Evolutionary conservation across 2,113 vertebrate genomes (phyloP).

Genomic region (Orycteropus afer): DNA sequence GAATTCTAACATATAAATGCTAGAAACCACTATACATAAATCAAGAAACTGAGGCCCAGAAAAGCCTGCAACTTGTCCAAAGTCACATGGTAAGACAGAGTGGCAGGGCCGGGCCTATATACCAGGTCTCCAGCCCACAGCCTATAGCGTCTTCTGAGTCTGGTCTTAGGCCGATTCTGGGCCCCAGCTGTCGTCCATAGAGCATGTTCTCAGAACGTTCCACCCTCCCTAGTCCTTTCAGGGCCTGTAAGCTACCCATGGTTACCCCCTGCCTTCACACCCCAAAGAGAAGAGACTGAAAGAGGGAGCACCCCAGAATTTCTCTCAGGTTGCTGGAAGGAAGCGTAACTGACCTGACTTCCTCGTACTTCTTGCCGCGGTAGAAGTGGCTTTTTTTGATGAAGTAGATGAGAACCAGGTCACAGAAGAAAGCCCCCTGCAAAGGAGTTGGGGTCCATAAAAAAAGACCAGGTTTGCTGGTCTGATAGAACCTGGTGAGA

Average conservation of each 20-base stretch:
- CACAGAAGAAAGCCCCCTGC: slow-evolving; percentile 95
- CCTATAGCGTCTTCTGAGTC: neutral
- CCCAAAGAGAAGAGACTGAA: neutral
- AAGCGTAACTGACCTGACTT: slow-evolving; percentile 89
- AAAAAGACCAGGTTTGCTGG: too few relatives aligned
- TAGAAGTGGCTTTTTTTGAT: slow-evolving; percentile 96
- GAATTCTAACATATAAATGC: neutral
- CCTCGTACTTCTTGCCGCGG: slow-evolving; percentile 95
- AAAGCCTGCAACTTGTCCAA: neutral
- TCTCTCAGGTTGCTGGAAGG: neutral
- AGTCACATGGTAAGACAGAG: neutral
- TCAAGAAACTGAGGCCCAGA: neutral
- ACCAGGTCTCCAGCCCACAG: neutral
- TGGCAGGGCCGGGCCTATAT: neutral
- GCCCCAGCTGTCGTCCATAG: neutral
- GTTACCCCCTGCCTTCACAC: neutral
- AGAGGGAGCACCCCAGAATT: neutral
- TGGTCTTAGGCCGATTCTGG: neutral
- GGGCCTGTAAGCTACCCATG: neutral
- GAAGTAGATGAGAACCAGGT: slow-evolving; percentile 96
- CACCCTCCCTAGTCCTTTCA: neutral
- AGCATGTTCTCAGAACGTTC: neutral
- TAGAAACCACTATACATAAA: neutral
- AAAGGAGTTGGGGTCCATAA: slow-evolving; percentile 70
- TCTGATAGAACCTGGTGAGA: too few relatives aligned